phyloP scores from a whole-genome alignment of 2,797 vertebrate species.

The Eulemur rubriventer region DNA sequence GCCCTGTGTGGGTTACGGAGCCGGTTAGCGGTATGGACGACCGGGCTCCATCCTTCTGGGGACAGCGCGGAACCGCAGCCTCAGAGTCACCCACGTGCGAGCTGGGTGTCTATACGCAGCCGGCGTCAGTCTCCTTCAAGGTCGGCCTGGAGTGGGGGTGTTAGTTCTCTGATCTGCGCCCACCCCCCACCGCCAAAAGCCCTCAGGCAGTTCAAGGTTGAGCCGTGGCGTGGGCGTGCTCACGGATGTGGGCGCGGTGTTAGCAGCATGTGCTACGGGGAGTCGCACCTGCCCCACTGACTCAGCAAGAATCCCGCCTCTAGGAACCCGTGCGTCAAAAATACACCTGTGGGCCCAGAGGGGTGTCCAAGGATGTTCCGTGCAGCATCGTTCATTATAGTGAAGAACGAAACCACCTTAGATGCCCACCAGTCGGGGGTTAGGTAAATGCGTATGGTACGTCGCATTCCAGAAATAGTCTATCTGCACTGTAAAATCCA shows the following conservation, averaged over 20 bases:
- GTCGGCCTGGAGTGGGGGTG: rapidly evolving
- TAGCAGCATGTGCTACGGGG: rapidly evolving
- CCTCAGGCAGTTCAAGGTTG: too few species aligned
- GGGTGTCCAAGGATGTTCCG: not conserved
- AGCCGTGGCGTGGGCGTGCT: not conserved
- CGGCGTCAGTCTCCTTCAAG: not conserved
- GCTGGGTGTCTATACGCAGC: not conserved
- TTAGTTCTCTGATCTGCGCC: not conserved
- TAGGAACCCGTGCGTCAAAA: not conserved
- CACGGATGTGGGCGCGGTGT: too few species aligned
- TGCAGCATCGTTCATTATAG: rapidly evolving
- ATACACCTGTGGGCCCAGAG: not conserved
- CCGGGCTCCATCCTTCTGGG: not conserved
- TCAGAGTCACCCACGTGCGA: rapidly evolving
- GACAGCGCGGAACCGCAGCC: not conserved
- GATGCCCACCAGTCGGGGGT: rapidly evolving
- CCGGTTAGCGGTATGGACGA: not conserved
- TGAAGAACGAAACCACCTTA: not conserved
- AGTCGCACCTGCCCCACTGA: rapidly evolving
- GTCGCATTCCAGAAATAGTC: not conserved
- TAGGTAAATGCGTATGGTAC: rapidly evolving
- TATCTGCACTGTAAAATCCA: too few species aligned
- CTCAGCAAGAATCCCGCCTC: not conserved
- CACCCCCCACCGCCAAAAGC: rapidly evolving
- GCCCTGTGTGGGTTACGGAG: not conserved